Evolutionary conservation across 2,113 vertebrate species (phyloP), one percentile per base, ranked within the genome.

Genomic region (Macrotus californicus): DNA sequence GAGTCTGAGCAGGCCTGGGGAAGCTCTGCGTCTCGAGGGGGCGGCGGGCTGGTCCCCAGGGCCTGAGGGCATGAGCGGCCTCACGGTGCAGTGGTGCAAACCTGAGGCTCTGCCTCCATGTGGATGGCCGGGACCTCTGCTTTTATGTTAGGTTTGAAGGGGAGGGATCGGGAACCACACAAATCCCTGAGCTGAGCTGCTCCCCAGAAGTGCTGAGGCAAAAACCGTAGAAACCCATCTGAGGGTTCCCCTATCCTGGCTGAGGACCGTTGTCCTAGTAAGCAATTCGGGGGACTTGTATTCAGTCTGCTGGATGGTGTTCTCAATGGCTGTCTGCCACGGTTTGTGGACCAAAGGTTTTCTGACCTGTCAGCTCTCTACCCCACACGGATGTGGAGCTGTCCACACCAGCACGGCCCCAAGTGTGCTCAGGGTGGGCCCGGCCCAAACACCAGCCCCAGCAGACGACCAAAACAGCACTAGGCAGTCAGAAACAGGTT

Each of bases 21-120:
- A 48, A 12, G 19, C 6, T 48, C 22, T 64, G 19, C 11, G 0
- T 46, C 0, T 31, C 10, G 1, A 0, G 1, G 13, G 13, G 22
- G 34, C 0, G 2, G 52, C 4, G 4, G 79, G 13, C 29, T 2
- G 64, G 15, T 7, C 41, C 70, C 3, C 0, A n/a, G 88, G 0
- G 7, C 50, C 34, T 1, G 1, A 21, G 43, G n/a, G 15, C 41
- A n/a, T 10, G 1, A 22, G 85, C 36, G 46, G 66, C 24, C 19
- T 36, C 8, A 0, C 56, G 19, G 11, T 29, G 2, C 2, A 31
- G 50, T 4, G 39, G 1, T 8, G 21, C 31, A 16, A 3, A 39
- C 16, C 13, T 0, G 52, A 93, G 19, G 26, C 36, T 9, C 26
- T 21, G 0, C 12, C 11, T 36, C 41, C 12, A 9, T 2, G 52